These are phyloP conservation scores for Nautilus pompilius DNA, from an alignment of 1,140 invertebrate genomes.

Conservation along the genomic window DNA sequence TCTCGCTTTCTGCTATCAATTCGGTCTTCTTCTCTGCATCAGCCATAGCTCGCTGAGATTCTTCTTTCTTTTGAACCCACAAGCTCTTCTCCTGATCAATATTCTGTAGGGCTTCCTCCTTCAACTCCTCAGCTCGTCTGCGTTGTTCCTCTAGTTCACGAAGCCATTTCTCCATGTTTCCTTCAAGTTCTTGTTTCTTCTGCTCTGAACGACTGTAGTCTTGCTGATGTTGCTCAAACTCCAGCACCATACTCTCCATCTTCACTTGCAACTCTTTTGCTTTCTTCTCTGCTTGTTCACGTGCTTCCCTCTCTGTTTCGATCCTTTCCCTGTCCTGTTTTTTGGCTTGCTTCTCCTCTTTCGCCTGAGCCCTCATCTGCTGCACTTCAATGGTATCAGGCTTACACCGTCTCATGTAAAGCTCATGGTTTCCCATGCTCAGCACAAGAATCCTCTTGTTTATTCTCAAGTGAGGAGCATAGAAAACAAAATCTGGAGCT, in stretches of 20 bases:
- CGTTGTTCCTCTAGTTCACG: conserved; percentile 27
- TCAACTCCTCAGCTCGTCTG: conserved; percentile 24
- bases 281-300: conserved; percentile 49
- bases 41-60: conserved; percentile 23
- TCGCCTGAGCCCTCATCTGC: conserved; percentile 97
- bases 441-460: conserved; percentile 94
- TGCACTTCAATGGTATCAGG: conserved; percentile 98
- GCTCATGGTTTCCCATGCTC: conserved; percentile 97
- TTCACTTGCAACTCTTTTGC: conserved; percentile 52
- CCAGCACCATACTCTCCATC: conserved; percentile 77
- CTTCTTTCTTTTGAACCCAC: conserved; percentile 65
- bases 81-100: conserved; percentile 14
- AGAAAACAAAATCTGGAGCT: conserved; percentile 99
- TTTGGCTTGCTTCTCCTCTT: conserved; percentile 76
- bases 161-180: conserved; percentile 63
- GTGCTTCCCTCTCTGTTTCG: conserved; percentile 39
- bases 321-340: conserved; percentile 48
- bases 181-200: neutral
- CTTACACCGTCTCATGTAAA: conserved; percentile 94
- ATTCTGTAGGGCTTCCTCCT: conserved; percentile 19
- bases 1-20: conserved; percentile 49
- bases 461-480: conserved; percentile 92
- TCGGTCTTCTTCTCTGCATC: conserved; percentile 27
- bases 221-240: conserved; percentile 81
- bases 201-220: conserved; percentile 71